Evolutionary conservation across 2,113 vertebrate genomes (phyloP), one percentile per base, ranked within the genome.

Genomic region (Brachyistius frenatus): DNA sequence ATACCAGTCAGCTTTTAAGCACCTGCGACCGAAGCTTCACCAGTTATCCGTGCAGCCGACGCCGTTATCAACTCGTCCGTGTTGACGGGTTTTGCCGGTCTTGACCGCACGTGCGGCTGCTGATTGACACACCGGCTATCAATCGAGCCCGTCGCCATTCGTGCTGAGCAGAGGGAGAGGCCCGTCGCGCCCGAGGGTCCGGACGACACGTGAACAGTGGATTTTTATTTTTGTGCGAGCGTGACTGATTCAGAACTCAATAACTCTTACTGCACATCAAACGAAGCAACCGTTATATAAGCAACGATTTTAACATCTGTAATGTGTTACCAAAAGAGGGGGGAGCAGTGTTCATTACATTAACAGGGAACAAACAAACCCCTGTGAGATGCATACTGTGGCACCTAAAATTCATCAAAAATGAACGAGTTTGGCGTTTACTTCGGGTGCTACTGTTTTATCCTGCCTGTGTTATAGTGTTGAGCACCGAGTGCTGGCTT

Each of bases 71-170:
- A 54, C 23, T 6, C 55, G 57, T 30, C 56, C 33, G 39, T 47
- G 50, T 65, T 44, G 69, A 73, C 54, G 60, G 66, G 54, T 35
- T 50, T 65, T 23, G 33, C 35, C 37, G 9, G 58, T 62, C 37
- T 60, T 33, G 23, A 78, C 14, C 4, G 57, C 46, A 13, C 46
- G 52, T 5, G 1, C 46, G 13, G 39, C 23, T 57, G 55, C 30
- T 2, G 75, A 81, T n/a, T 56, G 80, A 66, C 53, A 78, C 37
- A 3, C 16, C 3, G 31, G 65, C 72, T 63, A 55, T 67, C 41
- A 62, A 53, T 66, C 7, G 1, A 62, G n/a, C 44, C 8, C 64
- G 41, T 5, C 44, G 36, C 31, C 23, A 14, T 73, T 23, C 14
- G 15, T 54, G 77, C 63, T 3, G 11, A 56, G 35, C 35, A 2